phyloP scores from a whole-genome alignment of 2,113 vertebrate genomes.

The Bucco capensis region DNA sequence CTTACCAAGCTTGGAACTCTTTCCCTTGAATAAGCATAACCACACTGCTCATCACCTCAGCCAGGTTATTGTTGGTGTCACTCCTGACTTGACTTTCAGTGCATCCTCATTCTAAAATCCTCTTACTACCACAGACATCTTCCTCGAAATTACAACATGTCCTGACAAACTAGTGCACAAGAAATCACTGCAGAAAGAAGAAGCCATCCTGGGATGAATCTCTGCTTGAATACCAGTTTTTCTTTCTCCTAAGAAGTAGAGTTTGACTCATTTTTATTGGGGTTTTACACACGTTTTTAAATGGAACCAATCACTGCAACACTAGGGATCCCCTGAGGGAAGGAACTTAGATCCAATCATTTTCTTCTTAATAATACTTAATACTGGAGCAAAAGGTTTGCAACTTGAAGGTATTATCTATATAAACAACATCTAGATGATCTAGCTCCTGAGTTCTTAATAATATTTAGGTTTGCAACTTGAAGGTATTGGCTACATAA shows the following conservation, averaged over 20 bases:
- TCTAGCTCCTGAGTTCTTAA: neutral
- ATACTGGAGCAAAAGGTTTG: neutral
- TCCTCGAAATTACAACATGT: neutral
- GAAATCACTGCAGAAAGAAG: neutral
- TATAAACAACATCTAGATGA: neutral
- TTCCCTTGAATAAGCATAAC: neutral
- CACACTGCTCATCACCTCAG: neutral
- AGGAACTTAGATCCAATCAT: neutral
- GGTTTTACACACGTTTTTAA: neutral
- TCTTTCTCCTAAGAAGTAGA: neutral
- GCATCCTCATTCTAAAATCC: neutral
- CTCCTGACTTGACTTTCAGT: neutral
- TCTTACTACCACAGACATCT: neutral
- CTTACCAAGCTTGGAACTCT: neutral
- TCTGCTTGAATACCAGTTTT: neutral
- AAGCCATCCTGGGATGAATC: neutral
- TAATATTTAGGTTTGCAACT: neutral
- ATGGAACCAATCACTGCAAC: neutral
- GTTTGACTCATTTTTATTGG: neutral
- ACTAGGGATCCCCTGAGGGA: neutral
- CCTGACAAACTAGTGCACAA: neutral
- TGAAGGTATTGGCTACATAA: neutral
- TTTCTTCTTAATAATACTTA: neutral
- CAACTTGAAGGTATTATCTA: neutral
- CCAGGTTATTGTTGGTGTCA: neutral